Percentiles rank a stretch among this genome's conserved stretches.
These are phyloP conservation scores for Alexandromys fortis DNA, from an alignment of 2,113 vertebrate genomes.

Conservation along the genomic window DNA sequence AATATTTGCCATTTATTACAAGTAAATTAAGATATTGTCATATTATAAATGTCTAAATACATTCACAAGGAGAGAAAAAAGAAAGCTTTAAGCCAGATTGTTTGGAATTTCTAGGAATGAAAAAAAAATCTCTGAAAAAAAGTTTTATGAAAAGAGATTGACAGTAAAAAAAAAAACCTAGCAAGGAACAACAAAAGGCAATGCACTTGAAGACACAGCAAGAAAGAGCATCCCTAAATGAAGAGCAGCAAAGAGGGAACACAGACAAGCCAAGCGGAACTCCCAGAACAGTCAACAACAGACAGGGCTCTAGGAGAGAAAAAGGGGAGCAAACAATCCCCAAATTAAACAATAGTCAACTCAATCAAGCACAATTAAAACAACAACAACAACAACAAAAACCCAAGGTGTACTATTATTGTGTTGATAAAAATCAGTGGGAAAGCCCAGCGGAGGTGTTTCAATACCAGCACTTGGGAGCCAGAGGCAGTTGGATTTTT, in stretches of 20 bases:
- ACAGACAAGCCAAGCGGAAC: neutral
- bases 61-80: neutral
- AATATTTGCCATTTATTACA: neutral
- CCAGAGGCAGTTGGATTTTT: too few relatives aligned
- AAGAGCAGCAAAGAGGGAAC: neutral
- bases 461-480: too few relatives aligned
- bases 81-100: neutral
- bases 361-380: constrained; percentile 15
- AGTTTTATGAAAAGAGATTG: neutral
- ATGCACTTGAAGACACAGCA: neutral
- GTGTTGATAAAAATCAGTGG: neutral
- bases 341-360: neutral
- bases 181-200: neutral
- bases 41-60: constrained; percentile 11
- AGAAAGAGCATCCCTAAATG: neutral
- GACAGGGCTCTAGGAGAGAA: neutral
- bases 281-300: neutral
- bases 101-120: neutral
- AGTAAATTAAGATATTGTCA: neutral
- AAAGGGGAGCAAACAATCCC: neutral
- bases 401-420: neutral
- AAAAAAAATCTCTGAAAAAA: constrained; percentile 14
- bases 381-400: neutral
- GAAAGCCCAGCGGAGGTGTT: too few relatives aligned
- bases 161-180: neutral